Conservation (phyloP, 2,797 vertebrate genomes). For the Pipistrellus pygmaeus region DNA sequence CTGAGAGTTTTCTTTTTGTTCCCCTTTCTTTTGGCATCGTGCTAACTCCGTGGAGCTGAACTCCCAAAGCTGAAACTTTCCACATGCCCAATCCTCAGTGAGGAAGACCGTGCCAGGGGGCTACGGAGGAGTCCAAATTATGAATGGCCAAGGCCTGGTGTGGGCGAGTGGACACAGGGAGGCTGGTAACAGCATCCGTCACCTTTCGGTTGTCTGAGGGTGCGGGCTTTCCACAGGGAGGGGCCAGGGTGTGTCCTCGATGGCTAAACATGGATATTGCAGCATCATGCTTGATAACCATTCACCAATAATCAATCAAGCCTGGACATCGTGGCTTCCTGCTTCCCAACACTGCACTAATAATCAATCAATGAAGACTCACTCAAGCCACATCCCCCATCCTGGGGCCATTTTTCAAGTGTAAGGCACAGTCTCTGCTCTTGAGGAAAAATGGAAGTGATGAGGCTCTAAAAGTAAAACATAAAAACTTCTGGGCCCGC, state of each 20-base stretch:
- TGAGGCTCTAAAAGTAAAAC: not conserved
- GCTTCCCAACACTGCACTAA: not conserved
- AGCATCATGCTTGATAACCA: not conserved
- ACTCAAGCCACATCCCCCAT: not conserved
- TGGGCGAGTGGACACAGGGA: not conserved
- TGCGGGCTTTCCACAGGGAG: not conserved
- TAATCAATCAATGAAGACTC: not conserved
- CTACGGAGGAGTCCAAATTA: not conserved
- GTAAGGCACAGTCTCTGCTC: not conserved
- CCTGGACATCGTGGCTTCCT: fast-evolving
- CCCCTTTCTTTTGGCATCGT: constrained; percentile 20
- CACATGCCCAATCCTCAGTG: not conserved
- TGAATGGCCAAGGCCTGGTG: not conserved
- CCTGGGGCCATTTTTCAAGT: not conserved
- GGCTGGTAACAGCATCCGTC: not conserved
- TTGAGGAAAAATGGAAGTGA: not conserved
- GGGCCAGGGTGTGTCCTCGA: not conserved
- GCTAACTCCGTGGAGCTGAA: constrained; percentile 30
- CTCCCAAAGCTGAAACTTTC: constrained; percentile 46
- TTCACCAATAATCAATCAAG: not conserved
- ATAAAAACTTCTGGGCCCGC: not conserved
- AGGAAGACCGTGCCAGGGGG: not conserved
- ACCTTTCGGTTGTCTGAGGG: not conserved
- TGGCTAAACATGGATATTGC: not conserved
- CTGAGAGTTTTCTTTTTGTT: constrained; percentile 26